Evolutionary conservation across 2,113 vertebrate genomes (phyloP).

Genomic region (Cygnus atratus): DNA sequence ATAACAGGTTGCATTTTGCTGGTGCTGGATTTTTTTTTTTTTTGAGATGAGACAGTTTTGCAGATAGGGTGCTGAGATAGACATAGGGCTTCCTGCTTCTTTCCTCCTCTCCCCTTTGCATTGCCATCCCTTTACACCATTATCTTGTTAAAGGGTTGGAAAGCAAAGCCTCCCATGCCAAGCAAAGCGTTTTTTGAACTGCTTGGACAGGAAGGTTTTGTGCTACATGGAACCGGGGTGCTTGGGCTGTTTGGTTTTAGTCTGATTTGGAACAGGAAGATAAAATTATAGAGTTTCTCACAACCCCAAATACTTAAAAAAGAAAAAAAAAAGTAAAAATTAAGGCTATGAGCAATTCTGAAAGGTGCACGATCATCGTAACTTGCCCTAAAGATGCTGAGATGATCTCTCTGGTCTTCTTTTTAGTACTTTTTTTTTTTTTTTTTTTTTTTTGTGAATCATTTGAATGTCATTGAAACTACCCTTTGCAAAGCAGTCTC

Average conservation of each 20-base stretch:
- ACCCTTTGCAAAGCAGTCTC: neutral
- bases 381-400: rapidly evolving
- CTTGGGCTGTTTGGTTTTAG: neutral
- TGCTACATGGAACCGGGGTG: rapidly evolving
- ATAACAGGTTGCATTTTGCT: neutral
- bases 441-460: neutral
- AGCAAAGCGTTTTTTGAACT: neutral
- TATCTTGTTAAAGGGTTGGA: rapidly evolving
- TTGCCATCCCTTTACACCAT: neutral
- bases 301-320: neutral
- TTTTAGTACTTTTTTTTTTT: neutral
- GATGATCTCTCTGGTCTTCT: neutral
- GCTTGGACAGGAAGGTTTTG: rapidly evolving
- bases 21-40: neutral
- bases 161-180: rapidly evolving
- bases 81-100: neutral
- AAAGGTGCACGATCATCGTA: neutral
- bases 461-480: rapidly evolving
- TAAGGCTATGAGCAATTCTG: rapidly evolving
- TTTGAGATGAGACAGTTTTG: neutral
- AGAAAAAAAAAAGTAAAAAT: neutral
- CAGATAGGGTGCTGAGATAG: neutral
- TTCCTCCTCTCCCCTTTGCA: neutral
- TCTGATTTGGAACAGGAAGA: neutral
- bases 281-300: neutral